Evolutionary conservation across 2,113 vertebrate species (phyloP).

Genomic region (Oreocharis arfaki): DNA sequence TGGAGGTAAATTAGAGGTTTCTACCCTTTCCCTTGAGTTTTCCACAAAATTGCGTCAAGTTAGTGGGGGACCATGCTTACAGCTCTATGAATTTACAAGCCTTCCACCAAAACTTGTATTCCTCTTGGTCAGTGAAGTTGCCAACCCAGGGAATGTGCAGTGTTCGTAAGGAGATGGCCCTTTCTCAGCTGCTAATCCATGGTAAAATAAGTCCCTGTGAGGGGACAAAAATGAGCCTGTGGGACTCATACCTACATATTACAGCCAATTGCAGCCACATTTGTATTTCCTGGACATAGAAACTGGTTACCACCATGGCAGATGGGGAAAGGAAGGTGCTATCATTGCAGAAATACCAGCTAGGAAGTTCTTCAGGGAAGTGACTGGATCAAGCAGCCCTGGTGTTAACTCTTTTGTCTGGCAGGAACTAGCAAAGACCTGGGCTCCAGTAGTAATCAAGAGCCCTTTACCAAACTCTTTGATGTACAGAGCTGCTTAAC

Average conservation of each 20-base stretch:
- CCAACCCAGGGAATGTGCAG: neutral
- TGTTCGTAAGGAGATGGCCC: neutral
- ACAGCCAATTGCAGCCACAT: neutral
- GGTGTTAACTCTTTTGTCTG: neutral
- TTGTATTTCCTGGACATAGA: neutral
- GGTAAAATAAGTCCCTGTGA: neutral
- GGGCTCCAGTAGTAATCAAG: neutral
- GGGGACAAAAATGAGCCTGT: too few relatives aligned
- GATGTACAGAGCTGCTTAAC: neutral
- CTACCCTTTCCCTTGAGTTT: neutral
- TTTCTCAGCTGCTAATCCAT: neutral
- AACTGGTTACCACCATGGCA: neutral
- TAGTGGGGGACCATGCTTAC: neutral
- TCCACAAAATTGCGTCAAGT: neutral
- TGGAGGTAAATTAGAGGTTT: neutral
- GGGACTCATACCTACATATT: rapidly evolving
- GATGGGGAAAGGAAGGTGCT: neutral
- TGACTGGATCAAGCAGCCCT: neutral
- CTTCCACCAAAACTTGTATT: neutral
- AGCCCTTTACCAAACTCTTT: neutral
- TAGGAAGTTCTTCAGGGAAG: neutral
- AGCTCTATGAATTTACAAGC: neutral
- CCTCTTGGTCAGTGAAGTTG: neutral
- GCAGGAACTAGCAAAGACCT: neutral
- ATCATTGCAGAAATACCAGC: neutral